Evolutionary conservation across 2,888 invertebrate genomes (phyloP).

Genomic region (Apamea anceps): DNA sequence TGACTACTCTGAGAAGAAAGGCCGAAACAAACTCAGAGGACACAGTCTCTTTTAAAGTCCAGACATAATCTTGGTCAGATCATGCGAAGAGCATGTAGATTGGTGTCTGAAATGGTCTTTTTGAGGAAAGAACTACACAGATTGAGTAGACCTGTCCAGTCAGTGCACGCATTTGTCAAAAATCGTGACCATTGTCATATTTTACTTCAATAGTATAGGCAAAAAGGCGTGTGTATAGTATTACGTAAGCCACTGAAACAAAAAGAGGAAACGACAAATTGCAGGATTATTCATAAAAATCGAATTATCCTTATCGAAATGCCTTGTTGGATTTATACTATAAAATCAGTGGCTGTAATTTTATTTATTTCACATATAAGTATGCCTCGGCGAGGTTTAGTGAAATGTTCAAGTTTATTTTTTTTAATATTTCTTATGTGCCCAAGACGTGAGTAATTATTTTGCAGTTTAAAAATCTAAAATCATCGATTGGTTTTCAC

Average conservation of each 20-base stretch:
- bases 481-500: neutral
- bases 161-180: too few species aligned
- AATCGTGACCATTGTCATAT: neutral
- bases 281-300: constrained; percentile 28
- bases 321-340: constrained; percentile 38
- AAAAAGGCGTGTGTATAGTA: too few species aligned
- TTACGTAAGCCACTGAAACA: constrained; percentile 9
- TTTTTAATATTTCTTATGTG: constrained; percentile 62
- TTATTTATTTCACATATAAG: constrained; percentile 39
- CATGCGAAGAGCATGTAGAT: too few species aligned
- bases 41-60: too few species aligned
- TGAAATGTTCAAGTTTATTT: constrained; percentile 53
- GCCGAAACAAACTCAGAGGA: too few species aligned
- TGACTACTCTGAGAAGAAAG: too few species aligned
- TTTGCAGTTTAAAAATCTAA: neutral
- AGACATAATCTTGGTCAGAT: too few species aligned
- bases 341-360: constrained; percentile 20
- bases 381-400: constrained; percentile 53
- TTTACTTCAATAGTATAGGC: too few species aligned
- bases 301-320: constrained; percentile 43
- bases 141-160: too few species aligned
- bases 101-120: too few species aligned
- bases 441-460: constrained; percentile 61
- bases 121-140: too few species aligned
- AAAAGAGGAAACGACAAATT: constrained; percentile 26